Conservation (phyloP, 2,888 invertebrate genomes). For the Agonopterix heracliana region DNA sequence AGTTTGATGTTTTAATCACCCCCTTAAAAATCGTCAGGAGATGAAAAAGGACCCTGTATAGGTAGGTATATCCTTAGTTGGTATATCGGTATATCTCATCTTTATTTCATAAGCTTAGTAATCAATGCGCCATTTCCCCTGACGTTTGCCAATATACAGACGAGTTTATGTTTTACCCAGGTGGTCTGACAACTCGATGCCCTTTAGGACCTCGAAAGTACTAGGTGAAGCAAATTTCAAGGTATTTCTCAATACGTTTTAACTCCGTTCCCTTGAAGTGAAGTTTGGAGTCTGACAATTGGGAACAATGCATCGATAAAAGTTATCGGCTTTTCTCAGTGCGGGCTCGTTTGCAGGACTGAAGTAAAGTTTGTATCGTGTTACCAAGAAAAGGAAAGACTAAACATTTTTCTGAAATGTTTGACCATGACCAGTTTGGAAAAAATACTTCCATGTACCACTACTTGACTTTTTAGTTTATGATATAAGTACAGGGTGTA, state of each 20-base stretch:
- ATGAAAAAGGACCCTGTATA: no score
- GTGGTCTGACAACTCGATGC: conserved; percentile 36
- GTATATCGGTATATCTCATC: no score
- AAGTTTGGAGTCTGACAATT: conserved; percentile 21
- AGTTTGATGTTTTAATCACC: no score
- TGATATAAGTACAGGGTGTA: no score
- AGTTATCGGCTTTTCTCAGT: conserved; percentile 43
- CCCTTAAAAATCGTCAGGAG: no score
- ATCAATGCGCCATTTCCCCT: conserved; percentile 15
- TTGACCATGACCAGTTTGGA: no score
- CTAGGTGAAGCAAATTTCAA: conserved; percentile 59
- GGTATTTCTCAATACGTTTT: conserved; percentile 40
- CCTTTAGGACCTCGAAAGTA: conserved; percentile 32
- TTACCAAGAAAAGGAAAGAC: no score
- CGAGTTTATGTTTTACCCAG: conserved; percentile 35
- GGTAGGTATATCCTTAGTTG: no score
- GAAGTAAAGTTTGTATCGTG: background rate
- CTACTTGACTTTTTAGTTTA: no score
- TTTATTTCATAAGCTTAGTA: background rate
- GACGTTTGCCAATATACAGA: conserved; percentile 30
- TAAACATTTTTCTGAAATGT: no score
- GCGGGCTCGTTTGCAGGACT: background rate
- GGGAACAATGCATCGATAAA: conserved; percentile 68
- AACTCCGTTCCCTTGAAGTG: conserved; percentile 35
- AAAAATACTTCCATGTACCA: no score